Evolutionary conservation across 2,888 invertebrate genomes (phyloP), one percentile per base, ranked within the genome.

Genomic region (Ormyrus rosae): DNA sequence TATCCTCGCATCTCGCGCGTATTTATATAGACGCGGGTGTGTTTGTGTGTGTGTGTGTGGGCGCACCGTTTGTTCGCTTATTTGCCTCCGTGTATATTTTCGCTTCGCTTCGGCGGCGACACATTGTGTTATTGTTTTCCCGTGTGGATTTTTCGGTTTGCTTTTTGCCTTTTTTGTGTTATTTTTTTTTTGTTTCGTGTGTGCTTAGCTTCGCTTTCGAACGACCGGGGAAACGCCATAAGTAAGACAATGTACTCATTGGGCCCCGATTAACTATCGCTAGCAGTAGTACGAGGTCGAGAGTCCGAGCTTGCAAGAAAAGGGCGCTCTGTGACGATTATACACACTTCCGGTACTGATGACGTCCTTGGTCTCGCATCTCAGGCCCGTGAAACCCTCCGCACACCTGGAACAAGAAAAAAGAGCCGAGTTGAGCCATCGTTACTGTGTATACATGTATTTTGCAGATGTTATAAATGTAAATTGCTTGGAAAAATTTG

Each of bases 281-380:
- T 94, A 95, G 93, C 95, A 95, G 93, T 95, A 95, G 93, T 94
- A 95, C 91, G 94, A 94, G 91, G 93, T 94, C 90, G 94, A 94
- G 90, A 95, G 93, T 92, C 95, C 95, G 93, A 95, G 93, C 93
- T 94, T 95, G 94, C 95, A 95, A 92, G 94, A 93, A 92, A 94
- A 94, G 91, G 94, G 93, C 92, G 93, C 90, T 86, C 90, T 90
- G 86, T 90, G 90, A 85, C 90, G 88, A 85, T 89, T 94, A 94
- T 95, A 95, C 95, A 94, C 95, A 95, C 95, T 95, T 93, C 94
- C 94, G 91, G 93, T 93, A 91, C 92, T 92, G 91, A 93, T 93
- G 90, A 95, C 94, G 91, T 94, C 94, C 94, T 96, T 96, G 91
- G 93, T 94, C 92, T 95, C 95, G 92, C 96, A 96, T 89, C 95